Percentiles rank a stretch among this genome's conserved stretches.
Conservation (phyloP, 2,888 invertebrate genomes). For the Lamproptera curius region DNA sequence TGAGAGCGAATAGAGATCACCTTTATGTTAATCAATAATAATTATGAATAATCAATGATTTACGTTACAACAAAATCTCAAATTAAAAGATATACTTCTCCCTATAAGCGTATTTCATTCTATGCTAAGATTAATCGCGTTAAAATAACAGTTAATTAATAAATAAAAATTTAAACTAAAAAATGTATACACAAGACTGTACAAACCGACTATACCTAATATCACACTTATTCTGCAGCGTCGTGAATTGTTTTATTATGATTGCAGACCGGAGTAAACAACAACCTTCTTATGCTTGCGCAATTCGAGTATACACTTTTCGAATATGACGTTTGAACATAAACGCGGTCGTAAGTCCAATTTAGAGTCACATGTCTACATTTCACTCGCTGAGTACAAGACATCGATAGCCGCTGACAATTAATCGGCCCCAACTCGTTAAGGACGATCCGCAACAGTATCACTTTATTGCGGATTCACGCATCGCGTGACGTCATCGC, state of each 20-base stretch:
- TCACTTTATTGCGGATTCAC: slow-evolving; percentile 54
- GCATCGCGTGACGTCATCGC: slow-evolving; percentile 72
- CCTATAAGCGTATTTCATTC: slow-evolving; percentile 51
- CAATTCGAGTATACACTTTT: slow-evolving; percentile 35
- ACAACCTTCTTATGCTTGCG: slow-evolving; percentile 35
- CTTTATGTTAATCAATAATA: not conserved
- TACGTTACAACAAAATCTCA: slow-evolving; percentile 26
- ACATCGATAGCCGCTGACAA: slow-evolving; percentile 55
- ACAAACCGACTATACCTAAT: slow-evolving; percentile 43
- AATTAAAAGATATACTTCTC: slow-evolving; percentile 32
- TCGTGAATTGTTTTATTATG: slow-evolving; percentile 26
- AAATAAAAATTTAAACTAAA: slow-evolving; percentile 16
- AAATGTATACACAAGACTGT: slow-evolving; percentile 18
- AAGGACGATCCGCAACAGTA: slow-evolving; percentile 50
- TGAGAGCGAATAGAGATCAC: slow-evolving; percentile 16
- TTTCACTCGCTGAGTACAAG: slow-evolving; percentile 33
- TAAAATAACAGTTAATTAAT: slow-evolving; percentile 3
- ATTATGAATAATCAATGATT: not conserved
- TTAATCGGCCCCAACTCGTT: slow-evolving; percentile 58
- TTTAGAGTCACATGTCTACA: slow-evolving; percentile 41
- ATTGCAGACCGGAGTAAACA: slow-evolving; percentile 24
- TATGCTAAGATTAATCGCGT: slow-evolving; percentile 23
- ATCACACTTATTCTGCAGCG: slow-evolving; percentile 53
- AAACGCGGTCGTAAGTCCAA: slow-evolving; percentile 28
- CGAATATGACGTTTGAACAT: slow-evolving; percentile 29